Evolutionary conservation across 2,888 invertebrate genomes (phyloP).

Genomic region (Syrphus vitripennis): DNA sequence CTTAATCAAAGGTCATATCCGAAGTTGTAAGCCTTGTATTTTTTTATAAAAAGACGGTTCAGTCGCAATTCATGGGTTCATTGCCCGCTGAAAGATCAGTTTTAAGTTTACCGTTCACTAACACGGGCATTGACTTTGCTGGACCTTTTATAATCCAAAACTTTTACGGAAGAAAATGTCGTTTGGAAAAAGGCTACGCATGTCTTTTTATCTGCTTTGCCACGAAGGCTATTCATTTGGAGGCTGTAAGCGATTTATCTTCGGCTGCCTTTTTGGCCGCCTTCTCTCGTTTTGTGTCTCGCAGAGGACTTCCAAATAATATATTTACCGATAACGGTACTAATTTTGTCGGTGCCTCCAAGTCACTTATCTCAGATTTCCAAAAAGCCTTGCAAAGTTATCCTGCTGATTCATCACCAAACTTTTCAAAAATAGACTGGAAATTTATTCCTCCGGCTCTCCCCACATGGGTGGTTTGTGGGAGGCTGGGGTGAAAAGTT

Average conservation of each 20-base stretch:
- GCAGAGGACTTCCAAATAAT: constrained; percentile 39
- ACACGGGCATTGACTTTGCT: constrained; percentile 51
- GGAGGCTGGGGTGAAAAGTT: too few relatives aligned
- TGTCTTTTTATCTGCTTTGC: constrained; percentile 40
- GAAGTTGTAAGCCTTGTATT: too few relatives aligned
- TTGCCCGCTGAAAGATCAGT: constrained; percentile 38
- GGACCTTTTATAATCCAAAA: constrained; percentile 45
- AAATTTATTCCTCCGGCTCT: too few relatives aligned
- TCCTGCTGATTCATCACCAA: too few relatives aligned
- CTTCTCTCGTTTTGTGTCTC: constrained; percentile 41
- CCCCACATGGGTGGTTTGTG: too few relatives aligned
- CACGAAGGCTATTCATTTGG: constrained; percentile 36
- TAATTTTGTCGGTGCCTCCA: constrained; percentile 1
- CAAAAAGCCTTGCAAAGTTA: too few relatives aligned
- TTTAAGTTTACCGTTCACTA: not conserved
- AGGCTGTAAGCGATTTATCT: constrained; percentile 28
- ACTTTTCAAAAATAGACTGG: too few relatives aligned
- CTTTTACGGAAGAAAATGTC: not conserved
- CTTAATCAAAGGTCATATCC: too few relatives aligned
- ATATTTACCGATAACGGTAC: constrained; percentile 30
- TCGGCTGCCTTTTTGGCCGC: constrained; percentile 32
- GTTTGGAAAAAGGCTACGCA: constrained; percentile 28
- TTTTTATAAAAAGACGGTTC: not conserved
- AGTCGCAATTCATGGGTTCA: constrained; percentile 36
- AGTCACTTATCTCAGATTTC: too few relatives aligned